A percentile compares a stretch with the other conserved stretches of the same genome.
These are phyloP conservation scores for Lontra canadensis DNA, from an alignment of 2,113 vertebrate species.

Conservation along the genomic window DNA sequence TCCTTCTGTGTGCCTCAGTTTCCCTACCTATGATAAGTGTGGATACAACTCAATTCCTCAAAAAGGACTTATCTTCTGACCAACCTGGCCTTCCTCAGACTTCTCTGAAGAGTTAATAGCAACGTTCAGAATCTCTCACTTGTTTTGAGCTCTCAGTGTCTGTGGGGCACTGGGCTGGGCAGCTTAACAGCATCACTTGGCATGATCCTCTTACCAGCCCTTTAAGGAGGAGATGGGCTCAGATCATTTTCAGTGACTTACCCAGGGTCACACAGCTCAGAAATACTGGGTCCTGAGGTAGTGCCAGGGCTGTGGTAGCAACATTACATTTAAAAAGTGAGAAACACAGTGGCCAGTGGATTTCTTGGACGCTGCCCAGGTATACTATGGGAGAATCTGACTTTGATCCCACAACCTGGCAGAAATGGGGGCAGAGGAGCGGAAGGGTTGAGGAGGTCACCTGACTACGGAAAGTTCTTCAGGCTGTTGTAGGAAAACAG, in stretches of 20 bases:
- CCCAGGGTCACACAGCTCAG: not conserved
- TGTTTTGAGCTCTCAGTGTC: not conserved
- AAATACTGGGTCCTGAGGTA: not conserved
- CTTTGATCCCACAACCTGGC: not conserved
- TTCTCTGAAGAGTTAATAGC: not conserved
- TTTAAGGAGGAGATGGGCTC: not conserved
- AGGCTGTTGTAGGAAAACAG: fast-evolving
- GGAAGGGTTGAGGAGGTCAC: not conserved
- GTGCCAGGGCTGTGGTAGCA: not conserved
- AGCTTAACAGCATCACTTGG: not conserved
- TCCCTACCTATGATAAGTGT: not conserved
- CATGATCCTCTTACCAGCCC: too few relatives aligned
- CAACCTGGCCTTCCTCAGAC: not conserved
- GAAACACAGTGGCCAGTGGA: not conserved
- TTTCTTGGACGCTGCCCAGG: not conserved
- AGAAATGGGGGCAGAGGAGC: not conserved
- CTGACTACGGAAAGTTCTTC: not conserved
- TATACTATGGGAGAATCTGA: not conserved
- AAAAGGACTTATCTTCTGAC: not conserved
- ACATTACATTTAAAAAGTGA: not conserved
- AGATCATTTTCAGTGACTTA: not conserved
- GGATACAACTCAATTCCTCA: not conserved
- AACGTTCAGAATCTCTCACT: not conserved
- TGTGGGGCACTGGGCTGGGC: too few relatives aligned
- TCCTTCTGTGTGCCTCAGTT: not conserved